Evolutionary conservation across 2,113 vertebrate genomes (phyloP).

Genomic region (Pollachius pollachius): DNA sequence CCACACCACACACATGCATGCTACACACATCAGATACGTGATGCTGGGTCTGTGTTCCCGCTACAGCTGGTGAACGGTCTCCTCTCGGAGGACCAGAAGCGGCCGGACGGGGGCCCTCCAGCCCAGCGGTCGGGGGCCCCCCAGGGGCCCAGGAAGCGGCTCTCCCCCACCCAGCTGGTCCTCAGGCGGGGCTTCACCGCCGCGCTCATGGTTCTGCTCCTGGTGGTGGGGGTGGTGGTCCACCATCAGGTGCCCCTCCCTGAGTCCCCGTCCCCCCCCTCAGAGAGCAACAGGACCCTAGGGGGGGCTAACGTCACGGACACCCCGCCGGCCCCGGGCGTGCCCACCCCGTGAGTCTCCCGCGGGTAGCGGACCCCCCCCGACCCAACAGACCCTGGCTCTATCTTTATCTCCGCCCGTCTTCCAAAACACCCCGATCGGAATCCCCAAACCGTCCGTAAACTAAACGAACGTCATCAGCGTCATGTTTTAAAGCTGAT

Average conservation of each 20-base stretch:
- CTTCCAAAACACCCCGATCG: conserved; percentile 9
- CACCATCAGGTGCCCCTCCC: conserved; percentile 60
- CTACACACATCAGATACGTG: no score
- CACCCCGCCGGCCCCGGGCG: conserved; percentile 7
- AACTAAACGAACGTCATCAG: no score
- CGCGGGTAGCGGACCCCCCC: no score
- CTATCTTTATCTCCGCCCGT: no score
- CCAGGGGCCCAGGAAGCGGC: conserved; percentile 1
- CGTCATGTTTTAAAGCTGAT: no score
- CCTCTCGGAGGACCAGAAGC: conserved; percentile 6
- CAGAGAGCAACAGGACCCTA: conserved; percentile 46
- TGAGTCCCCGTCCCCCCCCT: conserved; percentile 1
- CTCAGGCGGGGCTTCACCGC: conserved; percentile 62
- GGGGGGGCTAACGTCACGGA: conserved; percentile 48
- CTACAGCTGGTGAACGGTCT: conserved; percentile 48
- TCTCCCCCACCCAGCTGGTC: conserved; percentile 67
- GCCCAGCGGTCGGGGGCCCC: background rate
- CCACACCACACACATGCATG: background rate
- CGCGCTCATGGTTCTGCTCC: conserved; percentile 48
- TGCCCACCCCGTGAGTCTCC: no score
- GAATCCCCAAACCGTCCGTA: no score
- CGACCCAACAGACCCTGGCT: no score
- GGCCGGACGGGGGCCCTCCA: background rate
- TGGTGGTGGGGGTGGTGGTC: conserved; percentile 51
- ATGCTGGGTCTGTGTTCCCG: background rate